Base-by-base conservation (phyloP, 1,140 invertebrate genomes). In the Sweltsa coloradensis region DNA sequence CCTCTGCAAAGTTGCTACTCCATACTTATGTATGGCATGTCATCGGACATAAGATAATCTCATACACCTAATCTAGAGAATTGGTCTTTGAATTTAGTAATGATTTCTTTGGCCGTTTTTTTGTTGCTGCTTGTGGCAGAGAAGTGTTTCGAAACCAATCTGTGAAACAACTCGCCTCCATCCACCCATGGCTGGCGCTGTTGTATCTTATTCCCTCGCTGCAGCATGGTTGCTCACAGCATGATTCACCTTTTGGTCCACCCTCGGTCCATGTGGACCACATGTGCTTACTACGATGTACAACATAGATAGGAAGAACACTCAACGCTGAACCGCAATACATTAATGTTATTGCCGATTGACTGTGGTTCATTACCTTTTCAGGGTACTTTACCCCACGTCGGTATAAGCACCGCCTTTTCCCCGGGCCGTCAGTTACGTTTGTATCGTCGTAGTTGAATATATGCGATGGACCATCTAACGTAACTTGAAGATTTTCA, bases 321-420 rank as follows among this genome's bases (percentile, higher is more conserved):
- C 60, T 62, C 26, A 43, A 42, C 40, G 59, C 63, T 45, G 61
- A 54, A 39, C 53, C 58, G 37, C 57, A 49, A 51, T 64, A 59
- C 61, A 66, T 64, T 6, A 67, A 36, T 6, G 62, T 64, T 24
- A 57, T 60, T 9, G 51, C 42, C n/a, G 57, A 42, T 49, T 65
- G 65, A 3, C 55, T 56, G 14, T 45, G 52, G 51, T 65, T 62
- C 18, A 57, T 43, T 9, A 65, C 49, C n/a, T 23, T 41, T 36
- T 57, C 56, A 23, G 47, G 47, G 37, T 53, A 51, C 45, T 55
- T 57, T 1, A 16, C 31, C 22, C 53, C 49, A 47, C 41, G 41
- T n/a, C 40, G 14, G 14, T 19, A 42, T 4, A 42, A n/a, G 21
- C 14, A 16, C 5, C 14, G 3, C 25, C 24, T 40, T 22, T 42